Evolutionary conservation across 2,888 invertebrate genomes (phyloP), one percentile per base, ranked within the genome.

Genomic region (Hyles lineata): DNA sequence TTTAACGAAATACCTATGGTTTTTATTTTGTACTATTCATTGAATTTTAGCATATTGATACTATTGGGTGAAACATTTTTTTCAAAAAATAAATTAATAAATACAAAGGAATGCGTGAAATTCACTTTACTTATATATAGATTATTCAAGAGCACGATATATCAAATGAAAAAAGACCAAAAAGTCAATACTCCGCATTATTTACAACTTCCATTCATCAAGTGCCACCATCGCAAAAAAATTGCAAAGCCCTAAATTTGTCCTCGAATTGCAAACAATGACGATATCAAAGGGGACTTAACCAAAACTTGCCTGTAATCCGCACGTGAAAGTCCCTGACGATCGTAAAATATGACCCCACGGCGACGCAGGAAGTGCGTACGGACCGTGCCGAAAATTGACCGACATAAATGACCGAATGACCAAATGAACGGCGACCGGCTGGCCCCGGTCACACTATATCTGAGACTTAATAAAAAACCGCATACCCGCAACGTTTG

Each of bases 381-480:
- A 85, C 85, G 84, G 87, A 87, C 85, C 82, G 84, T 87, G 84
- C 88, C 85, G 82, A 86, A 88, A 89, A 90, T 89, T 89, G 89
- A 88, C 87, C 89, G 86, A 80, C 86, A 83, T 83, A 83, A 87
- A 85, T 85, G 86, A 81, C 81, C 80, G 78, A 87, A 85, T 85
- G 86, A 81, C 81, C 80, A 78, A 81, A 80, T 84, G 83, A 83
- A 81, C 84, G 77, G 67, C 43, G 78, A 79, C 78, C 79, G 78
- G 87, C 87, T 15, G 88, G 90, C 89, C 89, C 89, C 85, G 83
- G 82, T 79, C 84, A 79, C 75, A 83, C 85, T 85, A 87, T 88
- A 87, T 88, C 81, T 85, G 85, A 74, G 88, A 88, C 87, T 90
- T 86, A 89, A 90, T 91, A 91, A 90, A 90, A 89, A 80, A 77